A percentile compares a stretch with the other conserved stretches of the same genome.
phyloP scores from a whole-genome alignment of 2,888 invertebrate genomes.

The Bimastos eiseni region DNA sequence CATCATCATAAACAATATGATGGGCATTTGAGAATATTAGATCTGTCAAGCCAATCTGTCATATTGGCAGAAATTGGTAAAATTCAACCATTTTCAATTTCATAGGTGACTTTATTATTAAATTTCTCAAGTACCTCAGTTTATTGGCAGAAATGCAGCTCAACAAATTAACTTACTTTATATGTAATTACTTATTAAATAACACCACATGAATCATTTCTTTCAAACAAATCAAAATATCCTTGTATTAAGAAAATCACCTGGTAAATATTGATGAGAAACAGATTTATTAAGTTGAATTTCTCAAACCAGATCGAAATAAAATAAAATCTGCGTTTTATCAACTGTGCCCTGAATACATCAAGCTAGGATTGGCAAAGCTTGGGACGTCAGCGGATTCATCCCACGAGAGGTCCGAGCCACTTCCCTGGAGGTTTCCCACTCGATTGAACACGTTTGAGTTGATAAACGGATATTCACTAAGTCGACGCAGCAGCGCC shows the following conservation, averaged over 20 bases:
- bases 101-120: neutral
- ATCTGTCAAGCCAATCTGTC: neutral
- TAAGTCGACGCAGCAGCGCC: neutral
- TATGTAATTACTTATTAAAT: neutral
- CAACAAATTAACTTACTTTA: neutral
- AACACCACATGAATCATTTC: neutral
- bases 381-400: conserved; percentile 17
- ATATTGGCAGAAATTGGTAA: neutral
- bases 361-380: conserved; percentile 14
- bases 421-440: neutral
- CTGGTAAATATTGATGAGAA: neutral
- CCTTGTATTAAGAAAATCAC: neutral
- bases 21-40: no score
- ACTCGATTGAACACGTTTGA: conserved; percentile 15
- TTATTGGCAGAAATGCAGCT: neutral
- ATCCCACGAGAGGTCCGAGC: conserved; percentile 17
- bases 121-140: neutral
- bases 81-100: neutral
- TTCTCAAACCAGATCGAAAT: neutral
- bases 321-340: neutral
- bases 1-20: neutral
- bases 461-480: conserved; percentile 20
- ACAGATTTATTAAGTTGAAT: neutral
- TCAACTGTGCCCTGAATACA: conserved; percentile 22
- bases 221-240: neutral